phyloP scores from a whole-genome alignment of 92 coral and sea anemone genomes.

The Metridium senile region DNA sequence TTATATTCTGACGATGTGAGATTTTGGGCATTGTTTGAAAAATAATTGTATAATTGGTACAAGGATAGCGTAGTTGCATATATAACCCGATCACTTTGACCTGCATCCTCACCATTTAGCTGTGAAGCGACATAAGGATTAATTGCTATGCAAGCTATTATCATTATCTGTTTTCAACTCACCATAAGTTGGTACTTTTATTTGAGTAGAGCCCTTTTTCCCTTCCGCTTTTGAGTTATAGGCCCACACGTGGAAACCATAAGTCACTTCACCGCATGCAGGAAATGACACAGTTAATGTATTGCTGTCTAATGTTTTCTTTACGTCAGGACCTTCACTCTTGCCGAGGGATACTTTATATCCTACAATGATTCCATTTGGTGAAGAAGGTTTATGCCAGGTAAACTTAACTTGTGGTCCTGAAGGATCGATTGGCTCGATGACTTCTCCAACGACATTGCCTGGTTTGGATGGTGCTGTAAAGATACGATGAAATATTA shows the following conservation, averaged over 20 bases:
- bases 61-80: too few relatives aligned
- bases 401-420: constrained; percentile 1
- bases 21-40: neutral
- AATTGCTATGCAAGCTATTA: too few relatives aligned
- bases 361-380: neutral
- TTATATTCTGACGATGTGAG: neutral
- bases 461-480: neutral
- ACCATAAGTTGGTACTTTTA: neutral
- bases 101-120: too few relatives aligned
- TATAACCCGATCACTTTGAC: too few relatives aligned
- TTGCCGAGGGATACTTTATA: neutral
- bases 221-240: neutral
- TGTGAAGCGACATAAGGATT: too few relatives aligned
- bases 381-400: neutral
- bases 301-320: neutral
- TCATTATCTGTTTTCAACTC: neutral
- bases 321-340: neutral
- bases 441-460: neutral
- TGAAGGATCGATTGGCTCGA: neutral
- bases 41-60: neutral
- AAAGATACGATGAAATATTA: neutral
- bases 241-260: neutral
- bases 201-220: neutral
- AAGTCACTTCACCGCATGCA: neutral
- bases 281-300: neutral